Base-by-base conservation (phyloP, 2,888 invertebrate genomes). In the Dicyrtoma fusca region DNA sequence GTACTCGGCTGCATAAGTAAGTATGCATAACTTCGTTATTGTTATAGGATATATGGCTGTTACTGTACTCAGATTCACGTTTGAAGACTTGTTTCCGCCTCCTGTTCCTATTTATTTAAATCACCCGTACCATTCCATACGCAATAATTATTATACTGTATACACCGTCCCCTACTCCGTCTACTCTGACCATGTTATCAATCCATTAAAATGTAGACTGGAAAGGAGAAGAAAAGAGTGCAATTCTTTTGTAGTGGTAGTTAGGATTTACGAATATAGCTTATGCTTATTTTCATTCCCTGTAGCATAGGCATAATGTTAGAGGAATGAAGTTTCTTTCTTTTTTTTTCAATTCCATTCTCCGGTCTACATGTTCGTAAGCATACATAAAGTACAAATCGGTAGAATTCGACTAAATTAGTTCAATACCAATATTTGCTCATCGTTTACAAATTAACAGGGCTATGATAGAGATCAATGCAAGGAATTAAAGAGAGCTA, bases 51-150 rank as follows among this genome's bases (percentile, higher is more conserved):
- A 34, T 34, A 34, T 4, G 11, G 49, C 11, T 49, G 49, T 26
- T 25, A 23, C 55, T 8, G 14, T 26, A 53, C 21, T 19, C 21
- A 14, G 57, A 17, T 26, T 25, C 13, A 25, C 8, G 23, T 8
- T 5, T 34, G 6, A 57, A 57, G 1, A 21, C 23, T 14, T 25
- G 23, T 25, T 14, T 57, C 57, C 23, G 21, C 53, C 19, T 53
- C 53, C 53, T 53, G 10, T 17, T 21, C 53, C 19, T 53, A 53
- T 53, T 53, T 21, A 10, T 53, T 21, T 53, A 17, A 53, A 53
- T 53, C 53, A 53, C 21, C 53, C 53, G 8, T 17, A 53, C 21
- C 14, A 49, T 49, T 49, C 49, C 19, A 10, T 21, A 11, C 17
- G 19, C 11, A 53, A 53, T 34, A 34, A 34, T 34, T 34, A 34